Conservation (phyloP, 2,797 vertebrate genomes). For the Erithacus rubecula region DNA sequence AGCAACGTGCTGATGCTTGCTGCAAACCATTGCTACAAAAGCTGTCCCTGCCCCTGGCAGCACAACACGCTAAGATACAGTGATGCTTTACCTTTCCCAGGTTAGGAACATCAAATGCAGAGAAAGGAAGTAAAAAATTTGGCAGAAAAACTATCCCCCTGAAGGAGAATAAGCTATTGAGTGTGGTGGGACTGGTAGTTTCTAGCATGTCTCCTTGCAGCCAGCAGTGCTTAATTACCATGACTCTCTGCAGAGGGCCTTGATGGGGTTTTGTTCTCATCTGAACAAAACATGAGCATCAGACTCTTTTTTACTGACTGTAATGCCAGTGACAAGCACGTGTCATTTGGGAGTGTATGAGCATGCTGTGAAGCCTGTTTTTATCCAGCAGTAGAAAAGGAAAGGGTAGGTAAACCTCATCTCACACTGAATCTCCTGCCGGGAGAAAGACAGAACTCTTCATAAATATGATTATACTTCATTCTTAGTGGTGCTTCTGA, state of each 20-base stretch:
- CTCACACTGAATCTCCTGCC: not conserved
- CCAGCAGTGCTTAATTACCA: not conserved
- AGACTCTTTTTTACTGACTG: not conserved
- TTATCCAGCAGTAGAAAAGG: not conserved
- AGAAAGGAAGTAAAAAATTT: not conserved
- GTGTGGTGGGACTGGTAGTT: not conserved
- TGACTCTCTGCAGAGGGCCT: not conserved
- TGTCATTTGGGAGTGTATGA: not conserved
- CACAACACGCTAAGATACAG: not conserved
- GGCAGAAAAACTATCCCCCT: not conserved
- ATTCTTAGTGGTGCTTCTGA: not conserved
- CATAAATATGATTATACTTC: not conserved
- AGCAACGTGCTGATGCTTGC: not conserved
- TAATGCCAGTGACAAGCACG: not conserved
- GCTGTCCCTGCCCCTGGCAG: not conserved
- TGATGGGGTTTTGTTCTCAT: not conserved
- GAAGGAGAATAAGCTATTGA: not conserved
- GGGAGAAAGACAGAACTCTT: not conserved
- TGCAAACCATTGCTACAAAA: not conserved
- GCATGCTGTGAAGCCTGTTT: not conserved
- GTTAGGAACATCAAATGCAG: not conserved
- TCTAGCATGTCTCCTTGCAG: not conserved
- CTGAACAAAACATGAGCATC: not conserved
- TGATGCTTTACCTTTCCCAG: not conserved
- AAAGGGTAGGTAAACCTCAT: not conserved